Evolutionary conservation across 92 coral and sea anemone genomes (phyloP).

Genomic region (Paramuricea clavata): DNA sequence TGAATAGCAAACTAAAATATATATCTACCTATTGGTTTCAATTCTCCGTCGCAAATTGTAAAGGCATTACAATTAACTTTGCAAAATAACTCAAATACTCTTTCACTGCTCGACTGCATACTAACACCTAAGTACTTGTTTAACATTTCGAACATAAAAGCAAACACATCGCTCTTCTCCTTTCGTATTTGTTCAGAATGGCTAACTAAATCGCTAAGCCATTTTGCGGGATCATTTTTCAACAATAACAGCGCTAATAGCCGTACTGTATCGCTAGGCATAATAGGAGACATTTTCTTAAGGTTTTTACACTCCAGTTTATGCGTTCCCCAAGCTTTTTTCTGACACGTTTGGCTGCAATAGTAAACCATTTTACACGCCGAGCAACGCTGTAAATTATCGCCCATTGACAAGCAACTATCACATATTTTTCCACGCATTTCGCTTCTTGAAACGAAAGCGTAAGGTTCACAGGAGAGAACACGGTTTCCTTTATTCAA

Average conservation of each 20-base stretch:
- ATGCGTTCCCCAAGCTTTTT: constrained; percentile 86
- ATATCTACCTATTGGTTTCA: constrained; percentile 80
- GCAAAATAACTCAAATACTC: constrained; percentile 83
- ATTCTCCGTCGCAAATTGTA: constrained; percentile 90
- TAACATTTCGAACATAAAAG: constrained; percentile 68
- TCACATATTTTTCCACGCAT: constrained; percentile 83
- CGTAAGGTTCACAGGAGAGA: constrained; percentile 66
- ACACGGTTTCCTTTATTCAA: constrained; percentile 69
- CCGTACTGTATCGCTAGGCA: constrained; percentile 84
- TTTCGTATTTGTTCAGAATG: constrained; percentile 70
- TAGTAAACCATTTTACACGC: constrained; percentile 86
- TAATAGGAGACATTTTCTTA: constrained; percentile 64
- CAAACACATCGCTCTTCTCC: constrained; percentile 75
- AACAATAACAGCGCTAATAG: constrained; percentile 62
- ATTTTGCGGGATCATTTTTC: constrained; percentile 20
- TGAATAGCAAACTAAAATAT: not conserved
- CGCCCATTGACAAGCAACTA: constrained; percentile 69
- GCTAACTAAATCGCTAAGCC: constrained; percentile 73
- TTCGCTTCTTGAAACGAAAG: constrained; percentile 77
- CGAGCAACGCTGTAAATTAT: constrained; percentile 81
- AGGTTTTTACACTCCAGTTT: constrained; percentile 85
- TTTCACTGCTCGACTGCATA: constrained; percentile 41
- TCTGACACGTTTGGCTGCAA: constrained; percentile 84
- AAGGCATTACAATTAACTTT: constrained; percentile 92
- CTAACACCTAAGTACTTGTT: constrained; percentile 64